Base-by-base conservation (phyloP, 2,888 invertebrate genomes). In the Archips crataeganus region DNA sequence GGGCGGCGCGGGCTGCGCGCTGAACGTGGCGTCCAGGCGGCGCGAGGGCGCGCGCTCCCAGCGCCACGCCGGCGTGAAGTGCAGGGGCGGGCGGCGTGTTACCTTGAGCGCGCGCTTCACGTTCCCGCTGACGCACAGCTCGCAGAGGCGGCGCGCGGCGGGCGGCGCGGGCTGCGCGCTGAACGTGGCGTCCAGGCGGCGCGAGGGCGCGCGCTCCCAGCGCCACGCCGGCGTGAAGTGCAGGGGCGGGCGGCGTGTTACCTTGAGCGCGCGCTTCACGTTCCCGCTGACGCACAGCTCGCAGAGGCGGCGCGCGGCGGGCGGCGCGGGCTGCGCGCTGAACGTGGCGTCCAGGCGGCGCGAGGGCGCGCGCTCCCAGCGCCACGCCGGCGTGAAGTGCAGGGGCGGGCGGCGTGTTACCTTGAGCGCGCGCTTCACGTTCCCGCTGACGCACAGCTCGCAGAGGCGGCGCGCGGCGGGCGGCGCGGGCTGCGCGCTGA, bases 371-470 rank as follows among this genome's bases (percentile, higher is more conserved):
- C 98, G 98, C 92, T 99, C 99, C 97, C 99, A 98, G 92, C 99
- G 99, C 99, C 99, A 99, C 75, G 99, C 98, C 0, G 99, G 99
- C 39, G 99, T 99, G 94, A 99, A 99, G 94, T 99, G 79, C 99
- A 98, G 82, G n/a, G n/a, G n/a, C n/a, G 23, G 23, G 23, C 23
- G 23, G 23, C 23, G 23, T 23, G 23, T 9, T 10, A 89, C 90
- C 90, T 99, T 99, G 76, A 99, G 95, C 70, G 99, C 98, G 81
- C 99, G 98, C 95, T 99, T 99, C 79, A 99, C 98, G 87, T 98
- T 98, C 75, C 97, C 97, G 15, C 98, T 98, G 51, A 99, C 98
- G 89, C 99, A 99, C 81, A 97, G 97, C 89, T 99, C 99, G 90
- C 99, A 99, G 83, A 99, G 98, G 74, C 99, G 98, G 87, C 97